Base-by-base conservation (phyloP, 53 echinoderm and acorn worm species). In the Crossaster papposus region DNA sequence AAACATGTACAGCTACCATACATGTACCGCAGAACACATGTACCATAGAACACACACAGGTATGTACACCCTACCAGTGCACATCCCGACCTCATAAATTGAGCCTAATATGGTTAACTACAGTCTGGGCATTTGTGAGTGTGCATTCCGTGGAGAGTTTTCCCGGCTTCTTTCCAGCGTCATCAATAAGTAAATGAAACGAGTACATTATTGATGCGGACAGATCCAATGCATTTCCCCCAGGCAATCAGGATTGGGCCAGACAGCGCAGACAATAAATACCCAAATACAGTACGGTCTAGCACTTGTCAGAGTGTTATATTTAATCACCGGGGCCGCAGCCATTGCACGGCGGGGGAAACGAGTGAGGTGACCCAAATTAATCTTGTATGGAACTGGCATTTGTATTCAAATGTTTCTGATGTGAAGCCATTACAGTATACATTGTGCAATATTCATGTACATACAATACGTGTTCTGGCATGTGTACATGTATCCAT, bases 301-400 rank as follows among this genome's bases (percentile, higher is more conserved):
- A 32, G 63, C 58, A 58, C 81, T 81, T 81, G 51, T n/a, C 34
- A 17, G 28, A 64, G 81, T 63, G 81, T 81, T 81, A 81, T 26
- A 81, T 81, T 81, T 81, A 81, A 81, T 81, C 58, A 81, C 34
- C 12, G 81, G 81, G 81, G 81, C 51, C 63, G 81, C 51, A 34
- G 81, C 81, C 63, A 81, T 52, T 74, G 14, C 74, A 74, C 26
- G 24, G n/a, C n/a, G 18, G 20, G 20, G 68, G 68, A 28, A 68
- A 68, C 28, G 20, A 23, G 68, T n/a, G 68, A 68, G 68, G 4
- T 68, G 68, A 23, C 68, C 68, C 28, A 68, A n/a, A 68, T 68
- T 68, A 68, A 68, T 68, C 68, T n/a, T 68, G 24, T 68, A 26
- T 68, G 28, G 68, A 68, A 26, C 28, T 26, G 68, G 68, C 68